Evolutionary conservation across 2,797 vertebrate genomes (phyloP).

Genomic region (Naso thynnoides): DNA sequence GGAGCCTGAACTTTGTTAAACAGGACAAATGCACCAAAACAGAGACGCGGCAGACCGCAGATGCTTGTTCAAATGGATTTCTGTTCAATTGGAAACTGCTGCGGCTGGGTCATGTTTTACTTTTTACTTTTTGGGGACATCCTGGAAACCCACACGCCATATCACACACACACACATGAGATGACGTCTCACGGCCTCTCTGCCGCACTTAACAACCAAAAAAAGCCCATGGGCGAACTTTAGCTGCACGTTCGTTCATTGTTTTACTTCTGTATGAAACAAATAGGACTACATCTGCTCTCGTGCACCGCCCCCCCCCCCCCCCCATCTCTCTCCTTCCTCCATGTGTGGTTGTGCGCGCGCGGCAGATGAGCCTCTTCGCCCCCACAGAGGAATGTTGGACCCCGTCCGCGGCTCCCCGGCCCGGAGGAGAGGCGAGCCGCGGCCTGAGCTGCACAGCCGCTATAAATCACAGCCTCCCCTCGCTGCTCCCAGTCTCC

Average conservation of each 20-base stretch:
- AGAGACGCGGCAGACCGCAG: not conserved
- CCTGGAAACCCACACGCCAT: not conserved
- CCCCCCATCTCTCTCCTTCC: not conserved
- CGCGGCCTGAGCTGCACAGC: constrained; percentile 64
- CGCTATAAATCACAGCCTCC: constrained; percentile 83
- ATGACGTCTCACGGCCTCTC: no score
- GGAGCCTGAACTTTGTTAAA: not conserved
- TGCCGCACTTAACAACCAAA: no score
- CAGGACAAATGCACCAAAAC: not conserved
- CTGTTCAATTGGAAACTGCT: not conserved
- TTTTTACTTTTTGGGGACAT: constrained; percentile 23
- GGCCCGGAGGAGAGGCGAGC: constrained; percentile 71
- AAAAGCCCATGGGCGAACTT: no score
- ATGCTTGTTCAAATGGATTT: not conserved
- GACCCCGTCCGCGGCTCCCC: constrained; percentile 66
- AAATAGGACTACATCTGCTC: not conserved
- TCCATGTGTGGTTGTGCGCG: constrained; percentile 15
- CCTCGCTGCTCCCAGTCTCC: constrained; percentile 67
- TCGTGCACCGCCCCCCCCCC: not conserved
- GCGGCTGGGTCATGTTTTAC: not conserved
- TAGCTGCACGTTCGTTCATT: not conserved
- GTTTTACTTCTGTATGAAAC: constrained; percentile 2
- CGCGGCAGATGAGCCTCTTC: constrained; percentile 60
- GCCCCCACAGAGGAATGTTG: constrained; percentile 77
- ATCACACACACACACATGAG: not conserved